Percentiles rank a stretch among this genome's conserved stretches.
Evolutionary conservation across 2,888 invertebrate species (phyloP).

Genomic region (Quadriops clusia): DNA sequence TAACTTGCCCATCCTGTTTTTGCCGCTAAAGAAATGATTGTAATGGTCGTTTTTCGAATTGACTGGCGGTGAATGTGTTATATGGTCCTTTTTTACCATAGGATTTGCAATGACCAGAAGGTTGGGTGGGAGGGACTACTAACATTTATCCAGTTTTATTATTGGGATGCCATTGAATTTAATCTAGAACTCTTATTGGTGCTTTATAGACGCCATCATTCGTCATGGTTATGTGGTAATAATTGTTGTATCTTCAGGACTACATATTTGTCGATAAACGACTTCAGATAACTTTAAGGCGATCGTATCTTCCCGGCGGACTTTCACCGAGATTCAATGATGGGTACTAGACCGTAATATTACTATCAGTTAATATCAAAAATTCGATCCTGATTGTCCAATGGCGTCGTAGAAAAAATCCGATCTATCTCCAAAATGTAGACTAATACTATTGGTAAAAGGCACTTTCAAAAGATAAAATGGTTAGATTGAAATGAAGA

Average conservation of each 20-base stretch:
- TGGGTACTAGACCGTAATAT: no score
- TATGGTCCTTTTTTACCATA: slow-evolving; percentile 14
- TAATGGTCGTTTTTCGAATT: slow-evolving; percentile 8
- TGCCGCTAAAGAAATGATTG: slow-evolving; percentile 11
- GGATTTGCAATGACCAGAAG: slow-evolving; percentile 19
- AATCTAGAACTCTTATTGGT: slow-evolving; percentile 21
- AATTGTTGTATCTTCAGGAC: slow-evolving; percentile 15
- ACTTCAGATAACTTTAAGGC: no score
- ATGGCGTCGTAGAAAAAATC: no score
- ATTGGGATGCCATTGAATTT: slow-evolving; percentile 21
- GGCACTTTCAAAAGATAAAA: no score
- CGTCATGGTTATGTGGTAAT: slow-evolving; percentile 12
- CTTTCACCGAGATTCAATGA: no score
- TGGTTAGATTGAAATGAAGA: no score
- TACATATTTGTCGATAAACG: slow-evolving; percentile 13
- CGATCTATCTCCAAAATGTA: no score
- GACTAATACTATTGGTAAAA: no score
- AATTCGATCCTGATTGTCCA: no score
- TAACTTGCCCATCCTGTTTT: slow-evolving; percentile 18
- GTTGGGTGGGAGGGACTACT: slow-evolving; percentile 19
- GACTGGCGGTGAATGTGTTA: slow-evolving; percentile 16
- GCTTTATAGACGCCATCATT: slow-evolving; percentile 19
- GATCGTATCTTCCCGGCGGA: no score
- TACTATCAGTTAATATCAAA: no score
- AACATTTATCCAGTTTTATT: slow-evolving; percentile 18